Conservation (phyloP, 2,113 vertebrate species). For the Astur gentilis region DNA sequence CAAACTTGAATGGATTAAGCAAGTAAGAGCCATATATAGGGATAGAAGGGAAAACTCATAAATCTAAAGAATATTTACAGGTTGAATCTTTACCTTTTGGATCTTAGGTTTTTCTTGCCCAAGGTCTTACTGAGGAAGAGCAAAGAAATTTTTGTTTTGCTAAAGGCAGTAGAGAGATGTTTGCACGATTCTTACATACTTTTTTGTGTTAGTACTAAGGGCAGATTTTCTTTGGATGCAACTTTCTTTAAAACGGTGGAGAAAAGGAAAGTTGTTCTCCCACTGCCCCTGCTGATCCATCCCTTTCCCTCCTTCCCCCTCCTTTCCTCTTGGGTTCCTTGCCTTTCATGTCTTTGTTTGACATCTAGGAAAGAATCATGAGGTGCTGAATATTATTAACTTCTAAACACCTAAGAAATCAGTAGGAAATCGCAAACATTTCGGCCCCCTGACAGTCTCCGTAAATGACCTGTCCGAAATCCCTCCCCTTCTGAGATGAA, state of each 20-base stretch:
- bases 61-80: background rate
- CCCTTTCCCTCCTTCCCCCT: slow-evolving; percentile 4
- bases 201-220: background rate
- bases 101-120: background rate
- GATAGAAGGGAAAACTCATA: background rate
- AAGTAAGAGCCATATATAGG: slow-evolving; percentile 15
- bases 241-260: background rate
- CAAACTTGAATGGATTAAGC: background rate
- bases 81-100: background rate
- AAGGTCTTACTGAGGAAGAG: slow-evolving; percentile 45
- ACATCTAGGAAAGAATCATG: slow-evolving; percentile 77
- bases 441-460: slow-evolving; percentile 63
- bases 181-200: background rate
- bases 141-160: slow-evolving; percentile 24
- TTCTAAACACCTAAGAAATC: slow-evolving; percentile 80
- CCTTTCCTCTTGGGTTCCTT: slow-evolving; percentile 67
- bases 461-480: slow-evolving; percentile 65
- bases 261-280: background rate
- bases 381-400: slow-evolving; percentile 80
- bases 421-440: slow-evolving; percentile 75
- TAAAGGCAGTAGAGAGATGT: background rate
- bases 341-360: slow-evolving; percentile 76
- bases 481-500: slow-evolving; percentile 69
- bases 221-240: background rate
- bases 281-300: background rate